These are phyloP conservation scores for Asobara japonica DNA, from an alignment of 1,140 invertebrate genomes.

Conservation along the genomic window DNA sequence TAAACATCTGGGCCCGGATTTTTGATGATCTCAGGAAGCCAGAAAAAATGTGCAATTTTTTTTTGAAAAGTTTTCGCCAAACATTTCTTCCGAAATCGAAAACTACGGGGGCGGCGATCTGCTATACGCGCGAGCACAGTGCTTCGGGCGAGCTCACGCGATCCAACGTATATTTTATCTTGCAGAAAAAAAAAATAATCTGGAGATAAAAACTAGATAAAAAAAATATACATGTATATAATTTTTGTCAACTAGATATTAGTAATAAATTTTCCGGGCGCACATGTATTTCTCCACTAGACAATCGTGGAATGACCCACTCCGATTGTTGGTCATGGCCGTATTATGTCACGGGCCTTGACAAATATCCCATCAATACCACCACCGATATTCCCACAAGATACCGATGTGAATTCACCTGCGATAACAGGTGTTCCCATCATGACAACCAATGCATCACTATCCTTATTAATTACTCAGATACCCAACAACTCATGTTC, in stretches of 20 bases:
- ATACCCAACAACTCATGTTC: neutral
- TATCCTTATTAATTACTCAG: neutral
- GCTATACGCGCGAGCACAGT: too few species aligned
- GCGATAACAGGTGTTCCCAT: neutral
- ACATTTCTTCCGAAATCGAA: too few species aligned
- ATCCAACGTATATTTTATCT: too few species aligned
- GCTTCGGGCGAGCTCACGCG: too few species aligned
- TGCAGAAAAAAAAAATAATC: too few species aligned
- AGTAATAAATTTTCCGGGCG: too few species aligned
- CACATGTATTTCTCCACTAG: neutral
- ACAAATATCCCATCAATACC: neutral
- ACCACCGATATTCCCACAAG: neutral
- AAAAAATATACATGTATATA: too few species aligned
- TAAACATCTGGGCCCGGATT: neutral
- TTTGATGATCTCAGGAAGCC: too few species aligned
- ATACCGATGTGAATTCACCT: neutral
- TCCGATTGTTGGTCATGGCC: neutral
- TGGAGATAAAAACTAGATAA: too few species aligned
- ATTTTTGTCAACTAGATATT: too few species aligned
- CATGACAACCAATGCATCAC: neutral
- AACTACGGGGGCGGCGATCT: too few species aligned
- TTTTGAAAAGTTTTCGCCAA: neutral
- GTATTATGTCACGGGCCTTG: neutral
- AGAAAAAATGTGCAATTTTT: too few species aligned
- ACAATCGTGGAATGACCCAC: neutral